Percentiles rank a stretch among this genome's conserved stretches.
Evolutionary conservation across 2,888 invertebrate genomes (phyloP).

Genomic region (Drosophila anomalipes): DNA sequence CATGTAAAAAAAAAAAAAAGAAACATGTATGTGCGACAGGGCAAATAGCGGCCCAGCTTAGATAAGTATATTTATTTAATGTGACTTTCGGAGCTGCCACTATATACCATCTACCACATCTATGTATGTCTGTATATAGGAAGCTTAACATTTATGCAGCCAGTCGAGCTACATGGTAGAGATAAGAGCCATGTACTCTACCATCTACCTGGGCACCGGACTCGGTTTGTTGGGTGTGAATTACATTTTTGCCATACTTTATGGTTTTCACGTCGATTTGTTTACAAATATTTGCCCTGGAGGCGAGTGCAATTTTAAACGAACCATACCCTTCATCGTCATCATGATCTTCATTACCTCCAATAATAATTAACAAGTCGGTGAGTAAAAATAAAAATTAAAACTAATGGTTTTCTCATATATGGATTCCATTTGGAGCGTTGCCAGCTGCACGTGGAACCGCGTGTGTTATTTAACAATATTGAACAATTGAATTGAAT

Average conservation of each 20-base stretch:
- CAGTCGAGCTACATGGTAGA: neutral
- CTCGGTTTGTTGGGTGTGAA: conserved; percentile 6
- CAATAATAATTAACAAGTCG: conserved; percentile 11
- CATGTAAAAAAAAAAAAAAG: conserved; percentile 20
- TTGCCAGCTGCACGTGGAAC: conserved; percentile 41
- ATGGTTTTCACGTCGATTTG: conserved; percentile 19
- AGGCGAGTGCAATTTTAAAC: conserved; percentile 10
- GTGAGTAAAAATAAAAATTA: conserved; percentile 35
- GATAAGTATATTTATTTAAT: conserved; percentile 24
- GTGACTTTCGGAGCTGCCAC: conserved; percentile 12
- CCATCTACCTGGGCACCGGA: neutral
- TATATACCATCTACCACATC: conserved; percentile 12
- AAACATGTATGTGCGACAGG: conserved; percentile 36
- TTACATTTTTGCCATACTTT: conserved; percentile 32
- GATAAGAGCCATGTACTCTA: conserved; percentile 2
- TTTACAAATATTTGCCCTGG: conserved; percentile 33
- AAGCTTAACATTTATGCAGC: neutral
- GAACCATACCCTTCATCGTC: neutral
- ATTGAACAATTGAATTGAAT: conserved; percentile 15
- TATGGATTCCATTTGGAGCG: conserved; percentile 24
- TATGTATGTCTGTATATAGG: neutral
- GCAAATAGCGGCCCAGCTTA: conserved; percentile 11
- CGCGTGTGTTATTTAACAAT: conserved; percentile 34
- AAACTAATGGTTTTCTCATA: conserved; percentile 20
- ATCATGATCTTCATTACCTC: neutral